Evolutionary conservation across 2,113 vertebrate species (phyloP), one percentile per base, ranked within the genome.

Genomic region (Halichoeres trimaculatus): DNA sequence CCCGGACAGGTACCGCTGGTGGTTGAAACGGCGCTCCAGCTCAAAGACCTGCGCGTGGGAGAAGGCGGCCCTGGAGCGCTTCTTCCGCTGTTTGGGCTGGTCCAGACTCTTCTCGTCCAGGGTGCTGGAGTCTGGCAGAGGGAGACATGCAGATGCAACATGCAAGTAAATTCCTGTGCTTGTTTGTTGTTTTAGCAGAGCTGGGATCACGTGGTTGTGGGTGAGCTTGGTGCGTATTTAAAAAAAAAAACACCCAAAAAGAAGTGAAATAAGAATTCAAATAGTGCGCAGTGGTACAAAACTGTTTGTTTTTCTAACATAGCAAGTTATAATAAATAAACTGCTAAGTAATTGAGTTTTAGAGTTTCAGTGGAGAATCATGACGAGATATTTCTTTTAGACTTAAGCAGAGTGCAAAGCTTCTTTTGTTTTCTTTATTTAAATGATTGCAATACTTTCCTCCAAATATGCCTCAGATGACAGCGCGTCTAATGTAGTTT

Each of bases 21-120:
- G 98, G 87, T 98, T 99, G 90, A 99, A 99, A 17, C 98, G 96
- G 22, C 98, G 96, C 94, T 99, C 98, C 84, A 99, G 91, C 94
- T 99, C 98, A 87, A 99, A 99, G 73, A 99, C 98, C 91, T 99
- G 98, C 3, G 98, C 98, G 47, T 99, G 98, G 1, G 98, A 99
- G 89, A 99, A 99, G 22, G 98, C 98, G 23, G 98, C 98, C 36
- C 98, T 93, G 19, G 98, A 99, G 75, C 98, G 96, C 87, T 99
- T 99, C 87, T 99, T 99, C 68, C 98, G 93, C 69, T 97, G 96
- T 48, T 98, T 98, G 59, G 96, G 95, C 12, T 93, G 93, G 30
- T 94, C 94, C 34, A 74, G 70, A 41, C 62, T 89, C 85, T 93
- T 93, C 67, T 93, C 90, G 48, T 95, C 94, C 61, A 85, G 41